phyloP scores from a whole-genome alignment of 2,888 invertebrate species.

The Cosmorhoe ocellata region DNA sequence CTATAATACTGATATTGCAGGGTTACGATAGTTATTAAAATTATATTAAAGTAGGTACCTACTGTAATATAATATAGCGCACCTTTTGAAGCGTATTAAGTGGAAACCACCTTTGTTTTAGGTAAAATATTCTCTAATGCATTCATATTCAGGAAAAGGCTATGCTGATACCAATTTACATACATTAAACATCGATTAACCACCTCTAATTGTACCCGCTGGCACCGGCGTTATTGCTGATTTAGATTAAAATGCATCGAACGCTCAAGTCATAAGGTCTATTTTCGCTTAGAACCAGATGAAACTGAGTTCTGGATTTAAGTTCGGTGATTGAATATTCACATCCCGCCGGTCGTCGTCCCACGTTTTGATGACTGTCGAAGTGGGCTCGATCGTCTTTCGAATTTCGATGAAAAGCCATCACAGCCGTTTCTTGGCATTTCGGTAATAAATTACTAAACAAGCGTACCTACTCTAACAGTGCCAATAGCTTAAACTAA shows the following conservation, averaged over 20 bases:
- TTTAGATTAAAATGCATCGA: conserved; percentile 21
- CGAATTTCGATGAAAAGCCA: conserved; percentile 24
- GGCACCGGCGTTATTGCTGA: conserved; percentile 36
- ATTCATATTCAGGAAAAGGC: conserved; percentile 35
- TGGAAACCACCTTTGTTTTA: background rate
- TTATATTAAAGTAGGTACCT: too few species aligned
- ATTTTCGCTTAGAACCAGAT: conserved; percentile 32
- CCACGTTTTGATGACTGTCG: conserved; percentile 56
- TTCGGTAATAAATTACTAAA: background rate
- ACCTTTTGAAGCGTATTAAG: background rate
- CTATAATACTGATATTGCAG: too few species aligned
- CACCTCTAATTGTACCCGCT: conserved; percentile 47
- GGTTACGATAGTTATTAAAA: too few species aligned
- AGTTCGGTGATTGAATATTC: conserved; percentile 69
- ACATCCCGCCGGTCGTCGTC: conserved; percentile 55
- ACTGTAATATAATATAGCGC: too few species aligned
- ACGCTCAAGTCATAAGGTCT: conserved; percentile 37
- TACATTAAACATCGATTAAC: conserved; percentile 60
- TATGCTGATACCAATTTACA: conserved; percentile 53
- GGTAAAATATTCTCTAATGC: conserved; percentile 14
- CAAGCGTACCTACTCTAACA: too few species aligned
- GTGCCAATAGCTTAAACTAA: too few species aligned
- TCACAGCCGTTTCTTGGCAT: conserved; percentile 5
- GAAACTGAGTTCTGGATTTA: conserved; percentile 46
- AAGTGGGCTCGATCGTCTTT: conserved; percentile 42